Conservation (phyloP, 2,797 vertebrate species). For the Perodicticus potto region DNA sequence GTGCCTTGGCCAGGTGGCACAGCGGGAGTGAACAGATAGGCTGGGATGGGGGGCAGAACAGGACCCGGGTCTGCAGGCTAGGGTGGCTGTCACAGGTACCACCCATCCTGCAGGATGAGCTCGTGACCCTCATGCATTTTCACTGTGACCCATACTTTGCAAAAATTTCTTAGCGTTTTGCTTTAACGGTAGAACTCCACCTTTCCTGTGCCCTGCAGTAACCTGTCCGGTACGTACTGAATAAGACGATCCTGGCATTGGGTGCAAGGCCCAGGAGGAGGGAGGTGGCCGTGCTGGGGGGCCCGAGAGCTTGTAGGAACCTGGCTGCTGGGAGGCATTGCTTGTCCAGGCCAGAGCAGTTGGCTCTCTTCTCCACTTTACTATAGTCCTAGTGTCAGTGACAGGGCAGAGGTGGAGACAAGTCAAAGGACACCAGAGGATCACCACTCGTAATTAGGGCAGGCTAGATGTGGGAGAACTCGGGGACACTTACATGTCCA, state of each 20-base stretch:
- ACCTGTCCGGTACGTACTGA: background rate
- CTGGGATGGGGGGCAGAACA: no score
- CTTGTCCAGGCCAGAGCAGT: background rate
- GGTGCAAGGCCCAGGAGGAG: background rate
- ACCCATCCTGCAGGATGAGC: background rate
- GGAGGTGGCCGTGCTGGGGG: fast-evolving
- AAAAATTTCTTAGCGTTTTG: background rate
- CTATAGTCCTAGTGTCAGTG: background rate
- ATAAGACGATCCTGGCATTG: background rate
- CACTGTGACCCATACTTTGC: background rate
- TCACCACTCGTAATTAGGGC: background rate
- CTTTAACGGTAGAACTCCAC: background rate
- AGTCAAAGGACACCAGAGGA: background rate
- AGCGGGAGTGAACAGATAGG: background rate
- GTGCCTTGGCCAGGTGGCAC: no score
- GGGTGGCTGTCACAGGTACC: background rate
- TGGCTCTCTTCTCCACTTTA: background rate
- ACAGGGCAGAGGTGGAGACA: slow-evolving; percentile 5
- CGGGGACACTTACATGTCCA: background rate
- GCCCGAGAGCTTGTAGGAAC: background rate
- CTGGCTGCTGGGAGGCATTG: background rate
- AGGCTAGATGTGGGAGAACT: background rate
- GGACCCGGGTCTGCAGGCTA: fast-evolving
- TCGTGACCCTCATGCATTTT: background rate
- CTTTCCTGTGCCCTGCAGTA: background rate